phyloP scores from a whole-genome alignment of 2,888 invertebrate genomes.

The Pterostichus madidus region DNA sequence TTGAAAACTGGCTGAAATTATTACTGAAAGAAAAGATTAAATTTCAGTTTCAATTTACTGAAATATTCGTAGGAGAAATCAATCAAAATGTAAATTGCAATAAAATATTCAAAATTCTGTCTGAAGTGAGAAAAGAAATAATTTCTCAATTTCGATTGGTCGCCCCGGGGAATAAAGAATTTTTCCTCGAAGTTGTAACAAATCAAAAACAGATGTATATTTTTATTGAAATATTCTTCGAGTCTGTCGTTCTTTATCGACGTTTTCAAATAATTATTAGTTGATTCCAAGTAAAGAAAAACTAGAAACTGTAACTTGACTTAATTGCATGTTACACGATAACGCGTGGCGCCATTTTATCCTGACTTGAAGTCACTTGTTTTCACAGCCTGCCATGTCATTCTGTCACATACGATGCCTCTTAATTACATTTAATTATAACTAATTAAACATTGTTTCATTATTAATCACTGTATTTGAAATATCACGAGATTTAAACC shows the following conservation, averaged over 20 bases:
- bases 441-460: neutral
- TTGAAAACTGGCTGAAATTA: no score
- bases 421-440: slow-evolving; percentile 2
- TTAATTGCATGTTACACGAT: no score
- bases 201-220: slow-evolving; percentile 1
- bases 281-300: no score
- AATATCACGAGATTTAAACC: no score
- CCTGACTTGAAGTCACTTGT: neutral
- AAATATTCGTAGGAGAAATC: slow-evolving; percentile 1
- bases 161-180: slow-evolving; percentile 3
- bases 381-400: neutral
- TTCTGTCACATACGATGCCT: neutral
- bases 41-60: slow-evolving; percentile 39
- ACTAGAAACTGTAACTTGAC: no score
- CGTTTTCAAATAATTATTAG: no score
- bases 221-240: neutral
- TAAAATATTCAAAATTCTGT: slow-evolving; percentile 28
- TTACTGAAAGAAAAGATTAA: neutral
- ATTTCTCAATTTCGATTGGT: slow-evolving; percentile 11
- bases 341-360: no score
- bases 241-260: neutral
- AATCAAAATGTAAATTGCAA: slow-evolving; percentile 45
- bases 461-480: no score
- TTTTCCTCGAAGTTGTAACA: neutral
- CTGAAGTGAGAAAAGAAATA: slow-evolving; percentile 16